Percentiles rank a stretch among this genome's conserved stretches.
Evolutionary conservation across 2,888 invertebrate species (phyloP).

Genomic region (Actias luna): DNA sequence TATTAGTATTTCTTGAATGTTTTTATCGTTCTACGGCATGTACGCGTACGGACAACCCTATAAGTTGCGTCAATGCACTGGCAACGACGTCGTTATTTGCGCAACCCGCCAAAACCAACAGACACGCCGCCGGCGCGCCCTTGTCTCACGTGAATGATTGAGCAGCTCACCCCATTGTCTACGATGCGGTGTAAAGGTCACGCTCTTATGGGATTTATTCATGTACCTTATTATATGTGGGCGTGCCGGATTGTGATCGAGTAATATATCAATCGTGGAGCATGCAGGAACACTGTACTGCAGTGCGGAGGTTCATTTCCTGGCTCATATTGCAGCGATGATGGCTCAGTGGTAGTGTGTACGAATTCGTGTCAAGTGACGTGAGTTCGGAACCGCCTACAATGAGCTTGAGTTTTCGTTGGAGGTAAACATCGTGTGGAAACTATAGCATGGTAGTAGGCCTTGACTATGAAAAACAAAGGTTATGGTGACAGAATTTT

Average conservation of each 20-base stretch:
- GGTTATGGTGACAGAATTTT: too few relatives aligned
- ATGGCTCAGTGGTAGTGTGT: too few relatives aligned
- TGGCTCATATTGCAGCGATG: too few relatives aligned
- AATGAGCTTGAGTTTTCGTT: too few relatives aligned
- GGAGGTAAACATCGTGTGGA: too few relatives aligned
- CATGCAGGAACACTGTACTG: neutral
- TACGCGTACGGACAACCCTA: conserved; percentile 8
- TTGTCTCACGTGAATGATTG: conserved; percentile 59
- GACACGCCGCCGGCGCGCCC: conserved; percentile 18
- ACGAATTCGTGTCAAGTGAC: too few relatives aligned
- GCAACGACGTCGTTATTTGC: conserved; percentile 24
- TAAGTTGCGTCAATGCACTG: conserved; percentile 10
- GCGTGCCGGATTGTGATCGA: neutral
- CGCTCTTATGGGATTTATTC: conserved; percentile 52
- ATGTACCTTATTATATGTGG: neutral
- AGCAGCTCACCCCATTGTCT: conserved; percentile 71
- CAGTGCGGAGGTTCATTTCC: too few relatives aligned
- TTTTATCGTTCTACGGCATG: too few relatives aligned
- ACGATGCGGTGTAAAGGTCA: conserved; percentile 44
- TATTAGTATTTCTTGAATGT: too few relatives aligned
- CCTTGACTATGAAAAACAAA: too few relatives aligned
- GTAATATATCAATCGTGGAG: neutral
- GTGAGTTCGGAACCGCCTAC: too few relatives aligned
- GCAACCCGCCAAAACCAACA: conserved; percentile 27
- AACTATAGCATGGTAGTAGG: too few relatives aligned